A percentile compares a stretch with the other conserved stretches of the same genome.
phyloP scores from a whole-genome alignment of 2,113 vertebrate genomes.

The Andinoacara biseriatus region DNA sequence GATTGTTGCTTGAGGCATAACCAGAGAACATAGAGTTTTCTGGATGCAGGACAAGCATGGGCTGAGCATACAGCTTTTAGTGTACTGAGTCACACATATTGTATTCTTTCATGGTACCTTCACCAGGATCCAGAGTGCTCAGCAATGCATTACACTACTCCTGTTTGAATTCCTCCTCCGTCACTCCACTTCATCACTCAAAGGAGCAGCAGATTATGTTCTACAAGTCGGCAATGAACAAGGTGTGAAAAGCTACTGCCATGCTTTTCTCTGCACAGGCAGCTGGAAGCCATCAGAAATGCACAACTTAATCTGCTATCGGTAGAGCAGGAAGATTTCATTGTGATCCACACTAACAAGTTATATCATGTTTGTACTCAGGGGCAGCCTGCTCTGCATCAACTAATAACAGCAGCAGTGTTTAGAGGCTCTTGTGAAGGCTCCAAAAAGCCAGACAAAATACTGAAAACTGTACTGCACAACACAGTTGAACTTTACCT shows the following conservation, averaged over 20 bases:
- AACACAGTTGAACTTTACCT: neutral
- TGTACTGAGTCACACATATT: conserved; percentile 7
- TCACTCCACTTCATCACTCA: conserved; percentile 18
- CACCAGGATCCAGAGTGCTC: neutral
- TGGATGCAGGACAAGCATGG: conserved; percentile 45
- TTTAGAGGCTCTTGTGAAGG: neutral
- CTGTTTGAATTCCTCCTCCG: neutral
- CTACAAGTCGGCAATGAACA: conserved; percentile 40
- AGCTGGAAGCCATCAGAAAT: conserved; percentile 61
- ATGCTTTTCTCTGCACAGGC: conserved; percentile 24
- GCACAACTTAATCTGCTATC: conserved; percentile 38
- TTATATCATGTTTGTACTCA: conserved; percentile 60
- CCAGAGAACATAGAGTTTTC: conserved; percentile 61
- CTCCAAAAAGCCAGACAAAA: neutral
- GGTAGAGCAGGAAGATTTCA: conserved; percentile 34
- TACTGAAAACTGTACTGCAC: neutral
- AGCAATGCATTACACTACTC: neutral
- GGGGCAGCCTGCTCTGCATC: conserved; percentile 30
- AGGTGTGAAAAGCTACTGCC: conserved; percentile 49
- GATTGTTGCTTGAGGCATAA: conserved; percentile 59
- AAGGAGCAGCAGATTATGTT: conserved; percentile 34
- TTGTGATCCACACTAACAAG: conserved; percentile 52
- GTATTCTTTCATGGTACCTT: neutral
- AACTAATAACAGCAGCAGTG: conserved; percentile 14
- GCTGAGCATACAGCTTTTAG: conserved; percentile 31